A percentile compares a stretch with the other conserved stretches of the same genome.
phyloP scores from a whole-genome alignment of 2,888 invertebrate species.

The Phorcus lineatus region DNA sequence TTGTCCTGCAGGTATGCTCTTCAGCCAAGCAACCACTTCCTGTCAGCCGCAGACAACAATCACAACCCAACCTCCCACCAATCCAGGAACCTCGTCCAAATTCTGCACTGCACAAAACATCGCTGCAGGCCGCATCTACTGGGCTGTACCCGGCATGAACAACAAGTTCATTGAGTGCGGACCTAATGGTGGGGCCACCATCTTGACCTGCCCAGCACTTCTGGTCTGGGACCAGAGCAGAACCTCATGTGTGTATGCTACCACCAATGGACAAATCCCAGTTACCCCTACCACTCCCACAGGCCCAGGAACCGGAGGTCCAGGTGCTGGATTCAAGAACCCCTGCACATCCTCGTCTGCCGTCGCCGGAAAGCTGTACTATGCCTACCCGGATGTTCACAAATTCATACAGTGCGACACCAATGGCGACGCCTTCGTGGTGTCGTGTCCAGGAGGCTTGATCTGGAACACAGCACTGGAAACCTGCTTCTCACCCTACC shows the following conservation, averaged over 20 bases:
- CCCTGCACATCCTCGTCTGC: background rate
- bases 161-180: constrained; percentile 62
- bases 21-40: constrained; percentile 45
- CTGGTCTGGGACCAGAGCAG: constrained; percentile 59
- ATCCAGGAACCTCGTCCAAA: constrained; percentile 35
- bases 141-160: constrained; percentile 44
- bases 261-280: background rate
- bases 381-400: constrained; percentile 56
- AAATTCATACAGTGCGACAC: constrained; percentile 66
- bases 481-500: constrained; percentile 55
- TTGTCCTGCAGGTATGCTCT: constrained; percentile 51
- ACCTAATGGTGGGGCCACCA: constrained; percentile 54
- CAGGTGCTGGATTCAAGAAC: background rate
- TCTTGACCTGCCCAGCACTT: constrained; percentile 49
- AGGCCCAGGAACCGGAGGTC: background rate
- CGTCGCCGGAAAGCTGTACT: constrained; percentile 47
- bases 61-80: constrained; percentile 13
- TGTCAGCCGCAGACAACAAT: constrained; percentile 30
- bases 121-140: constrained; percentile 55
- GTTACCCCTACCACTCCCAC: background rate
- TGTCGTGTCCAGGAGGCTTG: constrained; percentile 56
- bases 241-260: constrained; percentile 54
- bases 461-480: constrained; percentile 59
- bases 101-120: constrained; percentile 57
- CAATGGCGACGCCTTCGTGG: constrained; percentile 53